Percentiles rank a stretch among this genome's conserved stretches.
phyloP scores from a whole-genome alignment of 1,140 invertebrate genomes.

The Drosophila auraria region DNA sequence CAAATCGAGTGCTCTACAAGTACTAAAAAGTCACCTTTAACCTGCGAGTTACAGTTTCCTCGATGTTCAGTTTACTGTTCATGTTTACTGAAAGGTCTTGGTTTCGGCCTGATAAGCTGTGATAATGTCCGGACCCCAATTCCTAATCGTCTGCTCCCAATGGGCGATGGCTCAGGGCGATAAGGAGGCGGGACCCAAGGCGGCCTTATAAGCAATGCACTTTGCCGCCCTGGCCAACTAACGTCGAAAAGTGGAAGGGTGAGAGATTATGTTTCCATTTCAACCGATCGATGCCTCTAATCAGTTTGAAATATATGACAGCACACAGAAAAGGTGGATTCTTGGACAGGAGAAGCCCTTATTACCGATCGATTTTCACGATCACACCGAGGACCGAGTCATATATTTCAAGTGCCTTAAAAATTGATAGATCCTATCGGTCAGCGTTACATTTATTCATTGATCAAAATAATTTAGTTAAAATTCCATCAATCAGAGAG shows the following conservation, averaged over 20 bases:
- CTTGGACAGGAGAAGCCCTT: neutral
- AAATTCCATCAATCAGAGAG: neutral
- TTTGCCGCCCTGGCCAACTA: neutral
- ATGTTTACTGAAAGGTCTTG: slow-evolving; percentile 1
- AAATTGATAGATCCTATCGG: neutral
- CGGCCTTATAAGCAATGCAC: slow-evolving; percentile 17
- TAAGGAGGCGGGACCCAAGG: slow-evolving; percentile 5
- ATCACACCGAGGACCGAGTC: neutral
- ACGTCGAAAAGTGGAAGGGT: slow-evolving; percentile 7
- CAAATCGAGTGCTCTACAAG: slow-evolving; percentile 4
- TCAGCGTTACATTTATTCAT: too few relatives aligned
- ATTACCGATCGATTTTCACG: neutral
- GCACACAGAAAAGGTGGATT: neutral
- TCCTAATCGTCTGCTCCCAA: slow-evolving; percentile 47
- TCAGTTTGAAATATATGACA: slow-evolving; percentile 18
- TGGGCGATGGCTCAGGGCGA: slow-evolving; percentile 34
- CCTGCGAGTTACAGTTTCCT: slow-evolving; percentile 3
- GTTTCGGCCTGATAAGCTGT: slow-evolving; percentile 26
- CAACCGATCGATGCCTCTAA: neutral
- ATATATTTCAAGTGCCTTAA: neutral
- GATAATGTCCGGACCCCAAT: slow-evolving; percentile 33
- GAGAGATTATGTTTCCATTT: neutral
- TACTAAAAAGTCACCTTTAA: slow-evolving; percentile 32
- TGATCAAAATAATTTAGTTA: neutral
- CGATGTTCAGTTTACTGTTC: neutral